Evolutionary conservation across 2,113 vertebrate genomes (phyloP), one percentile per base, ranked within the genome.

Genomic region (Entosphenus tridentatus): DNA sequence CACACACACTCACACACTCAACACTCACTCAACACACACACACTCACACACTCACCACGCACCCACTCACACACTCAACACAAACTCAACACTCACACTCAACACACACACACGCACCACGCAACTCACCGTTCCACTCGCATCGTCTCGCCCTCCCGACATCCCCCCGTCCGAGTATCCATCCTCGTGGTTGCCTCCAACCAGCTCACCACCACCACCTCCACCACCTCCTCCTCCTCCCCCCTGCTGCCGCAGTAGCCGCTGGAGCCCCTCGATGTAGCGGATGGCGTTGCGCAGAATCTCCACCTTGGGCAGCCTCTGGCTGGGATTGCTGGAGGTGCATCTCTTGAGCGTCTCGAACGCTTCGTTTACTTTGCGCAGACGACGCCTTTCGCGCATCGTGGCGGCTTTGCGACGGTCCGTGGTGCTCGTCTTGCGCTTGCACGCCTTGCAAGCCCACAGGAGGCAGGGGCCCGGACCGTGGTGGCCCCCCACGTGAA

Each of bases 391-490:
- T 77, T 97, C 92, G 8, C 91, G 80, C 88, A 96, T 84, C 67
- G 91, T 96, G 72, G 91, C 91, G 0, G 92, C 92, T 76, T 95
- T 95, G 18, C 90, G 80, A 72, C 91, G 81, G 82, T 97, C 91
- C 0, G 89, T 86, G 9, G 87, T 95, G 70, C 88, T 96, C 70
- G 92, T 96, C 80, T 96, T 97, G 72, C 91, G 77, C 76, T 97
- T 97, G 81, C 92, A 97, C 39, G 92, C 90, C 76, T 95, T 97
- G 80, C 92, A 97, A 9, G 89, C 91, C 92, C 92, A 97, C 1
- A 97, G 82, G 11, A 97, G 82, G 75, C 92, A 97, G 79, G 87
- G 86, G 68, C 92, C 92, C 0, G 89, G 90, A 77, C 93, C 88
- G 80, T 95, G 91, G 80, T 95, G 92, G 56, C 92, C 90, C 7